These are phyloP conservation scores for Callyntrura guangdongensis DNA, from an alignment of 2,888 invertebrate genomes.

Conservation along the genomic window DNA sequence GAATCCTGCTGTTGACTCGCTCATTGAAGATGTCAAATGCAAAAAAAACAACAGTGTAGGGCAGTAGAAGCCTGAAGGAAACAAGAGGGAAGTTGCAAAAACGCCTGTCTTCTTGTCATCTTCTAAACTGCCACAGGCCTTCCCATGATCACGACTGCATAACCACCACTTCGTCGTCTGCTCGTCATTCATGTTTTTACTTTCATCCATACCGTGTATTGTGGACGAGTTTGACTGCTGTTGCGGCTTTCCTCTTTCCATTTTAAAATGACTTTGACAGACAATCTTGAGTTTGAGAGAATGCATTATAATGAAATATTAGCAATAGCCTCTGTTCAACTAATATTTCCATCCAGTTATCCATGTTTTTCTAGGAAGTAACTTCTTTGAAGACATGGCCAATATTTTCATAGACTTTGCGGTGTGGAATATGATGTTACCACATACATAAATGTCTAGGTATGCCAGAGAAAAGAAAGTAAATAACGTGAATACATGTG, in stretches of 20 bases:
- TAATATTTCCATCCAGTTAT: slow-evolving; percentile 42
- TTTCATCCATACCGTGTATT: background rate
- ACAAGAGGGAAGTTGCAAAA: slow-evolving; percentile 50
- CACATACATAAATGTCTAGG: background rate
- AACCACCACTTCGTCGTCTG: slow-evolving; percentile 22
- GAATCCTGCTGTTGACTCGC: slow-evolving; percentile 46
- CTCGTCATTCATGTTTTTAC: background rate
- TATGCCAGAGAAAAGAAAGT: background rate
- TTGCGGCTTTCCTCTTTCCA: slow-evolving; percentile 49
- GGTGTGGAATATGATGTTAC: background rate
- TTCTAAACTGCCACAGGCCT: slow-evolving; percentile 54
- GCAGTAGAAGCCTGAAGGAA: slow-evolving; percentile 34
- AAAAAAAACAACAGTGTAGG: slow-evolving; percentile 51
- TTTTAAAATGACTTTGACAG: slow-evolving; percentile 56
- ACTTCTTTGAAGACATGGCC: slow-evolving; percentile 33
- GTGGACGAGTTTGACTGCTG: slow-evolving; percentile 45
- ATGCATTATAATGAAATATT: slow-evolving; percentile 55
- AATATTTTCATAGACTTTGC: slow-evolving; percentile 1
- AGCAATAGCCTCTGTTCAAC: slow-evolving; percentile 32
- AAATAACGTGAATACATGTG: slow-evolving; percentile 42
- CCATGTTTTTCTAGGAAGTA: slow-evolving; percentile 30
- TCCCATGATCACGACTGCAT: slow-evolving; percentile 34
- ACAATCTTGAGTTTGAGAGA: slow-evolving; percentile 44
- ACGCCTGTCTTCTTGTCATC: slow-evolving; percentile 59
- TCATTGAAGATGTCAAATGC: slow-evolving; percentile 68